Percentiles rank a stretch among this genome's conserved stretches.
These are phyloP conservation scores for Rhopalosiphum padi DNA, from an alignment of 1,140 invertebrate species.

Conservation along the genomic window DNA sequence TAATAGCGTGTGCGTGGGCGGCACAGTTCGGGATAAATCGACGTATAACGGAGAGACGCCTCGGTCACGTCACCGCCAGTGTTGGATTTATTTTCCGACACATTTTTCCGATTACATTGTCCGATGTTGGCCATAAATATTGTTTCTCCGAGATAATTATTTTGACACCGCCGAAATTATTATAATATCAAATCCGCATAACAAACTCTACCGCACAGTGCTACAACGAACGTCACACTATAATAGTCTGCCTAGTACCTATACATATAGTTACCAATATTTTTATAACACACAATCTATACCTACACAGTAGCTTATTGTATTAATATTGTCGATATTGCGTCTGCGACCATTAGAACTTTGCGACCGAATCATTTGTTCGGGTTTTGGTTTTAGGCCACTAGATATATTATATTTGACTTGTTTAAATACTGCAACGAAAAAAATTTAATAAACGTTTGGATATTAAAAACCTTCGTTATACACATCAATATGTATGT, in stretches of 20 bases:
- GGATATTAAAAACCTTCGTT: too few relatives aligned
- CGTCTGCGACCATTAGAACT: too few relatives aligned
- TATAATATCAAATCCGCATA: background rate
- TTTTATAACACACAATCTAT: background rate
- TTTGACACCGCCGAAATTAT: background rate
- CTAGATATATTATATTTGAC: too few relatives aligned
- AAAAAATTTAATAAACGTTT: too few relatives aligned
- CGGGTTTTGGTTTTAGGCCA: too few relatives aligned
- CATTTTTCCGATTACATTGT: background rate
- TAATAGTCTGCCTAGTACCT: too few relatives aligned
- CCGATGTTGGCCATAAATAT: background rate
- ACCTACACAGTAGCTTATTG: background rate
- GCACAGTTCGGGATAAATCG: background rate
- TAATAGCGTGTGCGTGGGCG: background rate
- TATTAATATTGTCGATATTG: background rate
- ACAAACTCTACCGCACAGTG: background rate
- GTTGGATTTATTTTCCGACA: slow-evolving; percentile 16
- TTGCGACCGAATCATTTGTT: too few relatives aligned
- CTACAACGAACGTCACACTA: background rate
- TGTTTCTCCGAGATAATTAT: background rate
- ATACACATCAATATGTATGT: too few relatives aligned
- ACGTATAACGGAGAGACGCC: background rate
- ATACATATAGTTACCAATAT: background rate
- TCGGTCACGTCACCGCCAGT: slow-evolving; percentile 25
- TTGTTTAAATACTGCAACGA: too few relatives aligned